phyloP scores from a whole-genome alignment of 2,797 vertebrate genomes.

The Microctenopoma stevenorrisi region DNA sequence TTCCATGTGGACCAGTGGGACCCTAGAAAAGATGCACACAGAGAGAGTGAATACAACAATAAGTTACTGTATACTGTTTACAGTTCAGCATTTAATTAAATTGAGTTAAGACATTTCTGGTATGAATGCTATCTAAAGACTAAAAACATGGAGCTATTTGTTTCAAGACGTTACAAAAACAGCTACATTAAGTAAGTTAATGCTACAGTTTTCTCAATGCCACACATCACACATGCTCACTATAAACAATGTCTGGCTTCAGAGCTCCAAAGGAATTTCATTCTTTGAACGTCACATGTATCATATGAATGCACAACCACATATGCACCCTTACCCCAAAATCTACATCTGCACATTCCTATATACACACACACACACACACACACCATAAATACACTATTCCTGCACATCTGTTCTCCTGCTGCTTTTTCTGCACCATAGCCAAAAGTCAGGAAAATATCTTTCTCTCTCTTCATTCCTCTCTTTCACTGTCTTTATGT shows the following conservation, averaged over 20 bases:
- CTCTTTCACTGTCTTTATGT: background rate
- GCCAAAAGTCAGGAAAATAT: slow-evolving; percentile 32
- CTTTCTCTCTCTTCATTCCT: background rate
- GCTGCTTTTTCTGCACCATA: slow-evolving; percentile 47
- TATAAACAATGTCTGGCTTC: background rate
- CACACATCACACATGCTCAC: too few relatives aligned
- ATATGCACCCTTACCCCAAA: slow-evolving; percentile 10
- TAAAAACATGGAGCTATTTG: background rate
- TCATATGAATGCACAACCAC: slow-evolving; percentile 26
- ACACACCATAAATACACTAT: slow-evolving; percentile 38
- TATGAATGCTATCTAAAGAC: background rate
- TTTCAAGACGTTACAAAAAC: background rate
- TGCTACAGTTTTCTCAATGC: too few relatives aligned
- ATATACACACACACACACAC: slow-evolving; percentile 1
- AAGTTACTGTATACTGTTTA: slow-evolving; percentile 8
- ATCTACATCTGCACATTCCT: slow-evolving; percentile 6
- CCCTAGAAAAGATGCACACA: slow-evolving; percentile 83
- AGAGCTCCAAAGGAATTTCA: slow-evolving; percentile 8
- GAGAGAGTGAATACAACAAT: background rate
- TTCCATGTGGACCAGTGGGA: slow-evolving; percentile 91
- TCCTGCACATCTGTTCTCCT: slow-evolving; percentile 67
- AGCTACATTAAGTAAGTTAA: too few relatives aligned
- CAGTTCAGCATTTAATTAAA: background rate
- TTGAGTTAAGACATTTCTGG: background rate
- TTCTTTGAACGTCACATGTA: slow-evolving; percentile 35